Percentiles rank a stretch among this genome's conserved stretches.
Evolutionary conservation across 1,140 invertebrate species (phyloP).

Genomic region (Neotoxoptera formosana): DNA sequence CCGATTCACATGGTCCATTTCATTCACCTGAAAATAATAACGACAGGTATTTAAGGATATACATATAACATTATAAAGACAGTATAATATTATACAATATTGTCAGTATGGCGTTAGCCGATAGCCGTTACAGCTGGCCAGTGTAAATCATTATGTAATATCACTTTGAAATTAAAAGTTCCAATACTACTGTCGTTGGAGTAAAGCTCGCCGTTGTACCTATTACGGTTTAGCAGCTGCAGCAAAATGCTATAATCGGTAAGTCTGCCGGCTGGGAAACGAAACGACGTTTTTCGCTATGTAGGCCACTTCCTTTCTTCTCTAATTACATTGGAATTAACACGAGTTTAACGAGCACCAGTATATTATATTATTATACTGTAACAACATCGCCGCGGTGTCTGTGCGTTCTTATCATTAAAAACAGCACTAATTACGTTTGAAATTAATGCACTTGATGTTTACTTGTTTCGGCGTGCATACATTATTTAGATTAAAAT

Average conservation of each 20-base stretch:
- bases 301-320: not conserved
- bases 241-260: not conserved
- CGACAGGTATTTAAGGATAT: not conserved
- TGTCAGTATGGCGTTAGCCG: not conserved
- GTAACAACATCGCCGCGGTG: not conserved
- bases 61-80: too few species aligned
- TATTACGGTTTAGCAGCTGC: not conserved
- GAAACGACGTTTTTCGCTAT: not conserved
- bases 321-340: not conserved
- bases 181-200: not conserved
- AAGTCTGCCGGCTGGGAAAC: not conserved
- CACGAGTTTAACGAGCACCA: not conserved
- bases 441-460: not conserved
- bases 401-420: not conserved
- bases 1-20: not conserved
- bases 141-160: not conserved
- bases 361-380: not conserved
- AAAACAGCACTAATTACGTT: not conserved
- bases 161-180: not conserved
- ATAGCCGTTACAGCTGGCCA: not conserved
- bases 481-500: not conserved
- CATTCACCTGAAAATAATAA: not conserved
- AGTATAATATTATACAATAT: not conserved
- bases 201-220: not conserved
- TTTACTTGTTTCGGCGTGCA: not conserved